Conservation (phyloP, 2,113 vertebrate genomes). For the Lycaon pictus region DNA sequence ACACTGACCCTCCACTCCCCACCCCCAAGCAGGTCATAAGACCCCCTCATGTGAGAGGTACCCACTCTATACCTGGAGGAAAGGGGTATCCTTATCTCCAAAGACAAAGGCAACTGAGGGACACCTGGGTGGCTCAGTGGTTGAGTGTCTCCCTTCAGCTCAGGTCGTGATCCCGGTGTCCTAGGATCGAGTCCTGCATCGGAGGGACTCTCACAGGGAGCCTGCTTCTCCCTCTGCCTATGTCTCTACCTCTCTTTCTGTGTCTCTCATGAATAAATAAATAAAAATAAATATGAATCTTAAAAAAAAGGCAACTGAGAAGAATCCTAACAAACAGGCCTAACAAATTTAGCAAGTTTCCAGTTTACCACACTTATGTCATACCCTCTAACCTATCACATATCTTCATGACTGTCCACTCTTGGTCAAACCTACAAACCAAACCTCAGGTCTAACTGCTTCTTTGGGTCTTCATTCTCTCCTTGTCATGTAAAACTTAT, state of each 20-base stretch:
- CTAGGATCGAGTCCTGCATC: too few relatives aligned
- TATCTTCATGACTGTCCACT: background rate
- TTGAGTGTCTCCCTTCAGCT: too few relatives aligned
- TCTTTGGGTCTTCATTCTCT: background rate
- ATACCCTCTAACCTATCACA: background rate
- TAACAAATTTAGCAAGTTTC: background rate
- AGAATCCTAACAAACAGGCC: background rate
- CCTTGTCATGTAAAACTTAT: background rate
- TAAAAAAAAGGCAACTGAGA: background rate
- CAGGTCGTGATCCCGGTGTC: too few relatives aligned
- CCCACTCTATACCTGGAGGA: background rate
- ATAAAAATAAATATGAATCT: too few relatives aligned
- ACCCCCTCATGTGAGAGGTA: background rate
- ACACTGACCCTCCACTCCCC: background rate
- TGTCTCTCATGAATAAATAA: too few relatives aligned
- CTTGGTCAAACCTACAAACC: background rate
- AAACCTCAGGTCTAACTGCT: background rate
- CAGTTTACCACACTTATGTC: background rate
- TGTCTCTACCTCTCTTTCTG: too few relatives aligned
- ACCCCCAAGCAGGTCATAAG: background rate
- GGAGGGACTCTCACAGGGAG: too few relatives aligned
- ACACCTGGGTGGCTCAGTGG: too few relatives aligned
- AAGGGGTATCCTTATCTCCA: background rate
- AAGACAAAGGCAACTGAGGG: background rate
- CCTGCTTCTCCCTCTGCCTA: too few relatives aligned